These are phyloP conservation scores for Cacoxenus indagator DNA, from an alignment of 2,888 invertebrate species.

Conservation along the genomic window DNA sequence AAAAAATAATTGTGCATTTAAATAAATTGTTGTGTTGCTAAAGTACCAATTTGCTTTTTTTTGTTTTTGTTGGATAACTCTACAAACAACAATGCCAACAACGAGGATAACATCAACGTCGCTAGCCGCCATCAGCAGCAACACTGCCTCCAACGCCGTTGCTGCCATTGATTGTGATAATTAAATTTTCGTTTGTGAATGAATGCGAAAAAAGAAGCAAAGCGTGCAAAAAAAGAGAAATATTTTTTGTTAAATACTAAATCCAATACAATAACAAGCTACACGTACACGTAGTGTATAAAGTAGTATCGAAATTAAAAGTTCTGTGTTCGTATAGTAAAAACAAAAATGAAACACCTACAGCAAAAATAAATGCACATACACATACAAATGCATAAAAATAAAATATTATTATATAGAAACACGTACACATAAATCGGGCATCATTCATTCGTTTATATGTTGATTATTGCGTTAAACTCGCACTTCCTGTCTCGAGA, in stretches of 20 bases:
- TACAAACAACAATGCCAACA: neutral
- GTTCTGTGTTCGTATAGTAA: neutral
- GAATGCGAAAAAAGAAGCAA: slow-evolving; percentile 61
- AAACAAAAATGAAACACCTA: neutral
- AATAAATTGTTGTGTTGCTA: no score
- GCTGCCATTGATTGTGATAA: slow-evolving; percentile 56
- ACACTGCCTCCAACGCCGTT: slow-evolving; percentile 30
- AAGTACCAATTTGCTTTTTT: neutral
- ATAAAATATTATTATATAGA: slow-evolving; percentile 6
- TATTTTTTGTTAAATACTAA: slow-evolving; percentile 62
- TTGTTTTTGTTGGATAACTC: slow-evolving; percentile 3
- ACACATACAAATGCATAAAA: slow-evolving; percentile 3
- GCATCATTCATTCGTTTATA: slow-evolving; percentile 5
- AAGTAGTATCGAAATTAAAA: slow-evolving; percentile 5
- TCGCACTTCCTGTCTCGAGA: slow-evolving; percentile 8
- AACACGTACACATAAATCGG: neutral
- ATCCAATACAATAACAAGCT: slow-evolving; percentile 37
- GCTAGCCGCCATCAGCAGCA: neutral
- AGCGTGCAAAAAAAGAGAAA: slow-evolving; percentile 57
- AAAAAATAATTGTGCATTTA: no score
- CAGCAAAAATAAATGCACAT: neutral
- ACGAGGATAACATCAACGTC: neutral
- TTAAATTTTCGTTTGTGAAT: slow-evolving; percentile 64
- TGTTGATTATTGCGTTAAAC: neutral
- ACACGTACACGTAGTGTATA: neutral